phyloP scores from a whole-genome alignment of 1,140 invertebrate species.

The Oreohelix idahoensis region DNA sequence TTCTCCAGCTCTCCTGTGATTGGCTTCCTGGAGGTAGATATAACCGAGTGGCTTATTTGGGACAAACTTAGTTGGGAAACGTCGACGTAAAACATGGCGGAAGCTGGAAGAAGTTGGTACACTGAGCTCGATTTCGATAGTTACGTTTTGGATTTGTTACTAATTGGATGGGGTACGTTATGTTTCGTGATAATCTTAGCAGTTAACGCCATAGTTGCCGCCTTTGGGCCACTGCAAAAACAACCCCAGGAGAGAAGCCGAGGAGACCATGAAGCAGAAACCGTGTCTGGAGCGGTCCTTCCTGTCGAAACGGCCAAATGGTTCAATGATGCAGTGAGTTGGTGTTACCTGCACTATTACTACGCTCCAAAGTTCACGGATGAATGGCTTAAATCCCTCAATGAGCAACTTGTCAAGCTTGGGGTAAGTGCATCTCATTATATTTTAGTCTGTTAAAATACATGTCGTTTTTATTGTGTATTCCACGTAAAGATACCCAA shows the following conservation, averaged over 20 bases:
- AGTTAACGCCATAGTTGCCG: constrained; percentile 60
- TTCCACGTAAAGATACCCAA: too few relatives aligned
- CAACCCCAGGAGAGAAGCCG: constrained; percentile 47
- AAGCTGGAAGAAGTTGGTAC: constrained; percentile 70
- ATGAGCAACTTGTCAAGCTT: constrained; percentile 84
- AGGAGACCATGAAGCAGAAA: constrained; percentile 32
- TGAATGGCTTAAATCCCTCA: constrained; percentile 87
- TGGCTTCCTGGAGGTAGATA: constrained; percentile 65
- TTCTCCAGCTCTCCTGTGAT: constrained; percentile 49
- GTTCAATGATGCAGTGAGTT: constrained; percentile 89
- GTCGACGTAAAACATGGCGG: constrained; percentile 87
- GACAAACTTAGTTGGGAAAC: constrained; percentile 73
- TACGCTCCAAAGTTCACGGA: constrained; percentile 87
- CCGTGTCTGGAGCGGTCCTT: constrained; percentile 31
- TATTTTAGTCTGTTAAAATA: too few relatives aligned
- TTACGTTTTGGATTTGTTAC: constrained; percentile 65
- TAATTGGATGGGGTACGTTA: constrained; percentile 62
- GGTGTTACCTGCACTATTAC: constrained; percentile 89
- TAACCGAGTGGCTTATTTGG: constrained; percentile 79
- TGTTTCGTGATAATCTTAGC: constrained; percentile 56
- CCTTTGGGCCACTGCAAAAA: constrained; percentile 63
- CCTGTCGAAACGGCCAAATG: constrained; percentile 79
- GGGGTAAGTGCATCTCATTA: constrained; percentile 75
- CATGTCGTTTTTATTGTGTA: too few relatives aligned
- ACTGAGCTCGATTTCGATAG: constrained; percentile 60